A percentile compares a stretch with the other conserved stretches of the same genome.
Evolutionary conservation across 2,888 invertebrate genomes (phyloP).

Genomic region (Coecobrya sp.): DNA sequence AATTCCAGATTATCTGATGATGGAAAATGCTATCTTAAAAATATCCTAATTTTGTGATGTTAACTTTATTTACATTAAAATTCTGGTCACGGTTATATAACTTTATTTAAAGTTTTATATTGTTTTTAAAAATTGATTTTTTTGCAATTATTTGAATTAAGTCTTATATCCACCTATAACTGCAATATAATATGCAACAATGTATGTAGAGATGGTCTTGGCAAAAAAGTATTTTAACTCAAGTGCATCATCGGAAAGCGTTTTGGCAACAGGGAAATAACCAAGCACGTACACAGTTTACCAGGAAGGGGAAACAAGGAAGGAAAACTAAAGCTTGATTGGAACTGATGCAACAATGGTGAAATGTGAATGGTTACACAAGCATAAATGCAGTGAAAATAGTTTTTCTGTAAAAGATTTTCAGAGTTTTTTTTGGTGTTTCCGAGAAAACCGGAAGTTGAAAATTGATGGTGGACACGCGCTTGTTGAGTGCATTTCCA

Average conservation of each 20-base stretch:
- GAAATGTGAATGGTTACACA: constrained; percentile 56
- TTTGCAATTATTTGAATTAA: too few relatives aligned
- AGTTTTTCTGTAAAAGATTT: constrained; percentile 72
- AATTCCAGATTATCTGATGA: background rate
- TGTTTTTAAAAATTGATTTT: too few relatives aligned
- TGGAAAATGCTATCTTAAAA: background rate
- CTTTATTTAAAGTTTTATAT: too few relatives aligned
- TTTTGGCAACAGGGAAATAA: background rate
- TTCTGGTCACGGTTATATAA: too few relatives aligned
- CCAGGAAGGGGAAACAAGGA: background rate
- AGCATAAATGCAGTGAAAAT: constrained; percentile 66
- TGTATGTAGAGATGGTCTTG: too few relatives aligned
- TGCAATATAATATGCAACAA: too few relatives aligned
- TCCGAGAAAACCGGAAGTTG: constrained; percentile 85
- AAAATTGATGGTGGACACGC: constrained; percentile 87
- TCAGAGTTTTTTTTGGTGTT: constrained; percentile 61
- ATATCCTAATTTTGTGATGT: background rate
- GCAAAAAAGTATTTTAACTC: background rate
- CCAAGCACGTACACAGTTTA: background rate
- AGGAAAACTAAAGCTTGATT: constrained; percentile 55
- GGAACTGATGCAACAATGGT: constrained; percentile 19
- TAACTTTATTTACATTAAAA: background rate
- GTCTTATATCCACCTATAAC: too few relatives aligned
- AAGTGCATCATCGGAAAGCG: background rate
- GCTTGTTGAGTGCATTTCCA: constrained; percentile 86